These are phyloP conservation scores for Liodrosophila aerea DNA, from an alignment of 2,888 invertebrate species.

Conservation along the genomic window DNA sequence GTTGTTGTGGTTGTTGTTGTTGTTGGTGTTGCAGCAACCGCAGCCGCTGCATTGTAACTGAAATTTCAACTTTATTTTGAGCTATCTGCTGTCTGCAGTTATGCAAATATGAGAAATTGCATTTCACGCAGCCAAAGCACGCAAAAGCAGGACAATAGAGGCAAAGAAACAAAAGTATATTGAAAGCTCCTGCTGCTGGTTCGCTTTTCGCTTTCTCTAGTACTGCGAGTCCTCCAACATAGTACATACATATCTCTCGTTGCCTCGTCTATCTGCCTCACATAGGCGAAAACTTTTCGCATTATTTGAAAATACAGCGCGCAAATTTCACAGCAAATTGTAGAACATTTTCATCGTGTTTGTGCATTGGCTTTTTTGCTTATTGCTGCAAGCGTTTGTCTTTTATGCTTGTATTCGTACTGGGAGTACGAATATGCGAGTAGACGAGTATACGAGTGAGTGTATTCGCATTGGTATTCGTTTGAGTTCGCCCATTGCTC, in stretches of 20 bases:
- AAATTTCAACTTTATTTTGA: conserved; percentile 76
- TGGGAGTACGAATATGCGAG: background rate
- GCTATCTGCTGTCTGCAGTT: conserved; percentile 77
- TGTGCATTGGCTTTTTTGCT: conserved; percentile 54
- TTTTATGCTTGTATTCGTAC: conserved; percentile 14
- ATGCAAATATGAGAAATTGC: conserved; percentile 77
- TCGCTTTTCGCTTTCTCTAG: background rate
- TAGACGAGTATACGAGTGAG: no score
- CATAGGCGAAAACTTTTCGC: conserved; percentile 70
- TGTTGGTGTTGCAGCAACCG: conserved; percentile 24
- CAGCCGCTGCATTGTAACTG: conserved; percentile 33
- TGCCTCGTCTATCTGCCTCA: background rate
- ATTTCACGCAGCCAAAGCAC: conserved; percentile 70
- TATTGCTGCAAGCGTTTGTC: conserved; percentile 37
- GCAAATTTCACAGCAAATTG: conserved; percentile 71
- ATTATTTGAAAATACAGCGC: conserved; percentile 75
- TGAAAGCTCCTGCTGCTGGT: conserved; percentile 43
- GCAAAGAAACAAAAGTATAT: conserved; percentile 71
- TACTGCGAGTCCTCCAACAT: no score
- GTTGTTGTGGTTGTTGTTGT: conserved; percentile 13
- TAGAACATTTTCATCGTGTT: conserved; percentile 66
- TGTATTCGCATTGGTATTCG: conserved; percentile 28
- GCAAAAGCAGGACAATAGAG: conserved; percentile 64
- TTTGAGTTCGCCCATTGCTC: conserved; percentile 42
- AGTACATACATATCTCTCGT: no score